Base-by-base conservation (phyloP, 2,797 vertebrate species). In the Acrocephalus scirpaceus region DNA sequence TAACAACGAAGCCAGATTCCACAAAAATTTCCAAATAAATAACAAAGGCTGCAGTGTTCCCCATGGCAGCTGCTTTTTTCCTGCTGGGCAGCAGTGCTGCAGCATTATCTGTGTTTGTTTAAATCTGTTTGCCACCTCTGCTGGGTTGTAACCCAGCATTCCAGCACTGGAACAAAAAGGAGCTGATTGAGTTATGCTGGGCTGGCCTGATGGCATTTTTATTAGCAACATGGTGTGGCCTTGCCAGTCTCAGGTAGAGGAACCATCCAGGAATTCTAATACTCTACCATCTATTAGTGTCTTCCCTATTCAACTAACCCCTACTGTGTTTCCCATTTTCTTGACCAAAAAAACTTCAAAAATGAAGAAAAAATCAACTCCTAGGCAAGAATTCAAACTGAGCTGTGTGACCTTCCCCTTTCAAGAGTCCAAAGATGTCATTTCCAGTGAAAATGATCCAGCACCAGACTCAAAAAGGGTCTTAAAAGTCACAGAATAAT, bases 371-470 rank as follows among this genome's bases (percentile, higher is more conserved):
- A 71, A 92, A 45, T 38, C 38, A 85, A 57, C 22, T 92, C 53
- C 71, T 77, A 70, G 83, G 34, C 77, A 95, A 82, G 74, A 92
- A 95, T 61, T 90, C 71, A 82, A 92, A 77, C 42, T 38, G 58
- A 84, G 60, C 64, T 67, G 15, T 16, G 25, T 61, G 93, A 94
- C 88, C 69, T 92, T 77, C 67, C 45, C 38, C 77, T 84, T 85
- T 61, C 74, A 61, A 85, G 77, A 89, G 71, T 34, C 36, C 53
- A 89, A 77, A 64, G 78, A 70, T 2, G 3, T 51, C n/a, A 93
- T 73, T 86, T 88, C 38, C 81, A 95, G 9, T 26, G 71, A 96
- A 95, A 93, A 85, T 4, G 50, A 81, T 90, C 54, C 78, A 85
- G 61, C 73, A 82, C 7, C 57, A 88, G 51, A 71, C 70, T 86